Conservation (phyloP, 1,140 invertebrate species). For the Gonioctena quinquepunctata region DNA sequence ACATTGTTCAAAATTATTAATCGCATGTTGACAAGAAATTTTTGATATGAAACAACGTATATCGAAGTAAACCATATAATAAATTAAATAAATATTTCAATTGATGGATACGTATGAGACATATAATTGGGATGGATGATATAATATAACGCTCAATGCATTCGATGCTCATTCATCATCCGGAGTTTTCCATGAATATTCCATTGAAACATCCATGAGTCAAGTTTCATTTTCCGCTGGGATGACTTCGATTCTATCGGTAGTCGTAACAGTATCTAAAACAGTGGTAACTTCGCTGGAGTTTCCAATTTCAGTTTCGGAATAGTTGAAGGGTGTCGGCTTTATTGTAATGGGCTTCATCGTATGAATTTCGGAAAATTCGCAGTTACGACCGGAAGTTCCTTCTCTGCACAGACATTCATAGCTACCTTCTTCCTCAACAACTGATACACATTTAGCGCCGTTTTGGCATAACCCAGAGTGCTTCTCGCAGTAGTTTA, state of each 20-base stretch:
- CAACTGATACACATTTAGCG: slow-evolving; percentile 77
- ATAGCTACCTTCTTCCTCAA: slow-evolving; percentile 73
- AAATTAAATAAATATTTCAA: too few species aligned
- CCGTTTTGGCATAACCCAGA: slow-evolving; percentile 73
- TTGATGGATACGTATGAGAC: too few species aligned
- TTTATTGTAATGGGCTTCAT: slow-evolving; percentile 20
- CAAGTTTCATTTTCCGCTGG: background rate
- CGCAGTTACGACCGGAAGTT: slow-evolving; percentile 64
- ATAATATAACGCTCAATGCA: too few species aligned
- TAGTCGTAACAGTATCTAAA: background rate
- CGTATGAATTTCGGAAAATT: slow-evolving; percentile 59
- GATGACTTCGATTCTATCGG: background rate
- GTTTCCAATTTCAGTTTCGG: background rate
- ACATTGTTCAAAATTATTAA: too few species aligned
- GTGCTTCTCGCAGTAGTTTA: slow-evolving; percentile 78
- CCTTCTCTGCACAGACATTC: slow-evolving; percentile 69
- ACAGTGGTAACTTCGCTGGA: background rate
- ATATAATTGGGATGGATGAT: too few species aligned
- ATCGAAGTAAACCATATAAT: too few species aligned
- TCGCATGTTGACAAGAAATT: too few species aligned
- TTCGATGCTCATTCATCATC: too few species aligned
- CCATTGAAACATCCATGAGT: too few species aligned
- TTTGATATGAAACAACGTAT: too few species aligned
- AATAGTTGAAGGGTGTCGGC: background rate
- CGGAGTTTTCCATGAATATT: too few species aligned